These are phyloP conservation scores for Alitta virens DNA, from an alignment of 2,888 invertebrate species.

Conservation along the genomic window DNA sequence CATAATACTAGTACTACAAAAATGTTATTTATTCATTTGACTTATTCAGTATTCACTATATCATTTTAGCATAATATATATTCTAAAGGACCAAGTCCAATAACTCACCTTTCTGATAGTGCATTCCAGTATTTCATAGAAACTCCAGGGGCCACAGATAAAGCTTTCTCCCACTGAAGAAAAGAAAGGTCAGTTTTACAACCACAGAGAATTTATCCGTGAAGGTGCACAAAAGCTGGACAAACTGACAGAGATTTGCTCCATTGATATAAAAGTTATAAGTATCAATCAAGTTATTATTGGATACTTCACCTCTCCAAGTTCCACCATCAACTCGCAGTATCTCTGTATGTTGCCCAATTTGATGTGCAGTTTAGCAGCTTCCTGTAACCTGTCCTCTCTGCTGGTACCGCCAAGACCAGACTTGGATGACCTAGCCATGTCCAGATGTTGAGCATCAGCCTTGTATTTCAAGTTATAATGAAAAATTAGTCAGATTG, in stretches of 20 bases:
- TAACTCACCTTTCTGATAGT: conserved; percentile 46
- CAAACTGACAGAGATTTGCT: too few species aligned
- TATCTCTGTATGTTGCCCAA: conserved; percentile 56
- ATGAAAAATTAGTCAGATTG: too few species aligned
- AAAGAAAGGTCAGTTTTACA: too few species aligned
- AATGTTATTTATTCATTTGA: too few species aligned
- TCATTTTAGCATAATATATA: too few species aligned
- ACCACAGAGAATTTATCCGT: too few species aligned
- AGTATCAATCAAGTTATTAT: too few species aligned
- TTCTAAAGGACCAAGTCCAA: too few species aligned
- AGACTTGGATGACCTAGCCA: neutral
- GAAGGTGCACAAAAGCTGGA: too few species aligned
- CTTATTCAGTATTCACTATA: too few species aligned
- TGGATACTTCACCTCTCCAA: conserved; percentile 54
- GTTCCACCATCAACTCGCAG: conserved; percentile 57
- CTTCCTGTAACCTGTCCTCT: conserved; percentile 47
- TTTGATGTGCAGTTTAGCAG: conserved; percentile 51
- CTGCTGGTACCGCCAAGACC: conserved; percentile 34
- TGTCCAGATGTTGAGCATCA: neutral
- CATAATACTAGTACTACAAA: too few species aligned
- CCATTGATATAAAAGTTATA: too few species aligned
- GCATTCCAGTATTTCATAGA: conserved; percentile 57
- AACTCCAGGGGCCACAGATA: conserved; percentile 58
- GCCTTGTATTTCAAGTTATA: neutral
- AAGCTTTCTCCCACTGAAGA: conserved; percentile 56